Conservation (phyloP, 2,113 vertebrate species). For the Ophiodon elongatus region DNA sequence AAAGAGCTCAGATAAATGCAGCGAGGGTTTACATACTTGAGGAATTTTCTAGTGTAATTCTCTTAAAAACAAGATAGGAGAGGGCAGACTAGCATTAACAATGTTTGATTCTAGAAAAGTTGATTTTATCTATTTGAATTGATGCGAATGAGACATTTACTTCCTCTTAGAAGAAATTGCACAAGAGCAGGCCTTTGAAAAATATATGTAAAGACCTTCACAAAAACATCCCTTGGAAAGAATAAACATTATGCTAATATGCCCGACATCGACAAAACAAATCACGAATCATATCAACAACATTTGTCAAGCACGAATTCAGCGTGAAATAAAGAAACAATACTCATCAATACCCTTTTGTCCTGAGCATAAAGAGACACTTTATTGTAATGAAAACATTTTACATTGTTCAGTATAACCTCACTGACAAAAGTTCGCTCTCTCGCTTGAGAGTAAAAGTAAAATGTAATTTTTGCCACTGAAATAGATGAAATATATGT, state of each 20-base stretch:
- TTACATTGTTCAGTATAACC: not conserved
- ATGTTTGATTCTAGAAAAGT: not conserved
- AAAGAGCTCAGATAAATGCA: not conserved
- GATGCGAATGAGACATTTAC: not conserved
- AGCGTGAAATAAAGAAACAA: not conserved
- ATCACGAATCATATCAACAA: not conserved
- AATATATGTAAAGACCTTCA: too few relatives aligned
- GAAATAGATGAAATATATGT: not conserved
- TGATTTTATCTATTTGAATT: not conserved
- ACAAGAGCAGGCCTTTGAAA: too few relatives aligned
- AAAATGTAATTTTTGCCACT: not conserved
- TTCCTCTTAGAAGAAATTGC: not conserved
- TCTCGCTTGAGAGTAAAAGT: not conserved
- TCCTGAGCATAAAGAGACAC: not conserved
- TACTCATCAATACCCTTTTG: not conserved
- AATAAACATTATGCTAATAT: not conserved
- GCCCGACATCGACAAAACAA: not conserved
- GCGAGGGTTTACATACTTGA: not conserved
- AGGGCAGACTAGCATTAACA: not conserved
- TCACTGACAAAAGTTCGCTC: not conserved
- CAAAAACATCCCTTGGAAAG: not conserved
- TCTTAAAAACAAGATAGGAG: not conserved
- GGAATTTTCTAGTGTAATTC: not conserved
- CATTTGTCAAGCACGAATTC: not conserved
- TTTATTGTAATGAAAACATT: not conserved